These are phyloP conservation scores for Philhelius pedissequus DNA, from an alignment of 2,888 invertebrate genomes.

Conservation along the genomic window DNA sequence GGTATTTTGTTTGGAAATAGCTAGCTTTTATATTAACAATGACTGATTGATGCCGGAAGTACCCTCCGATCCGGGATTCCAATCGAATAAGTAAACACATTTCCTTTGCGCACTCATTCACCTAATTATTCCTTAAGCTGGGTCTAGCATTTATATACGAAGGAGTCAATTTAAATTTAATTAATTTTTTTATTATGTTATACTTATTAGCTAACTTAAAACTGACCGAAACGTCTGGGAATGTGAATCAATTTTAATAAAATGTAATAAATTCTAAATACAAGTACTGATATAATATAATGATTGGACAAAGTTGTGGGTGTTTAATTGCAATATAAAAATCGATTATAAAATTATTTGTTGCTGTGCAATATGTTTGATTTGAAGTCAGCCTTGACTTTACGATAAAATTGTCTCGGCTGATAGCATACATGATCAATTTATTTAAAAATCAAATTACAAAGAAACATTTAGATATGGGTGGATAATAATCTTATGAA, in stretches of 20 bases:
- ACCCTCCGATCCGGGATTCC: too few species aligned
- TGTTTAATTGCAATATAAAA: constrained; percentile 7
- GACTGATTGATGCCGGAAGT: too few species aligned
- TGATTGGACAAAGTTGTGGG: neutral
- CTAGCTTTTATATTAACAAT: too few species aligned
- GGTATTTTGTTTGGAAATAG: too few species aligned
- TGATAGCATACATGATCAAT: neutral
- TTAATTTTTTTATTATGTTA: too few species aligned
- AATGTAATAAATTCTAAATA: neutral
- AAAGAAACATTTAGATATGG: too few species aligned
- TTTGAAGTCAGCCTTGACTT: neutral
- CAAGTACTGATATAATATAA: neutral
- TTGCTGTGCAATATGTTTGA: neutral
- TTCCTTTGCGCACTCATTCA: too few species aligned
- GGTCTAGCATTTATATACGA: too few species aligned
- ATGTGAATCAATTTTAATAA: neutral
- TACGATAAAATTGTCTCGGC: neutral
- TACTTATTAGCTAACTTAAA: neutral
- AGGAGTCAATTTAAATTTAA: too few species aligned
- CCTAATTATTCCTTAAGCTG: too few species aligned
- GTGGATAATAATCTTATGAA: too few species aligned
- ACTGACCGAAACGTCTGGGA: neutral
- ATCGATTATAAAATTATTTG: neutral
- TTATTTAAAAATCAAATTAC: neutral
- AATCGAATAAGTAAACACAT: too few species aligned